These are phyloP conservation scores for Cydia amplana DNA, from an alignment of 1,140 invertebrate species.

Conservation along the genomic window DNA sequence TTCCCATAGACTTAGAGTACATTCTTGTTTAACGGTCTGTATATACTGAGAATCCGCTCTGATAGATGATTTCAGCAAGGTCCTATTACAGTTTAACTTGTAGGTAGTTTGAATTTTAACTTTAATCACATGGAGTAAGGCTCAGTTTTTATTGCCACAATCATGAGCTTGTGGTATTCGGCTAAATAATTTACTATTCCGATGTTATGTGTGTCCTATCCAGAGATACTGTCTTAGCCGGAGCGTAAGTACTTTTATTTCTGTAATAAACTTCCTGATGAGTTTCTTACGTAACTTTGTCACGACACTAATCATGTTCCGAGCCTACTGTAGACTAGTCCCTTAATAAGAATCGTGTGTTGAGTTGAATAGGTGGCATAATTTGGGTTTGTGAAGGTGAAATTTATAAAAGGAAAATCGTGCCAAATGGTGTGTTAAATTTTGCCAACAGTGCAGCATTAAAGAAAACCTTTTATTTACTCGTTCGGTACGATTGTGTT, in stretches of 20 bases:
- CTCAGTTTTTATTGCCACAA: not conserved
- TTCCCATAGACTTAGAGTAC: not conserved
- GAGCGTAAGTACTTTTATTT: not conserved
- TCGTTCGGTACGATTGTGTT: too few species aligned
- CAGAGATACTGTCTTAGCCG: not conserved
- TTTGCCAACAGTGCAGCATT: too few species aligned
- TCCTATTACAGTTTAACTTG: not conserved
- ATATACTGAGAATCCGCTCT: not conserved
- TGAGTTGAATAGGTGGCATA: not conserved
- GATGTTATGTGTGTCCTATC: not conserved
- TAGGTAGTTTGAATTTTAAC: not conserved
- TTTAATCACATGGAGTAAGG: not conserved
- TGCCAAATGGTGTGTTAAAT: too few species aligned
- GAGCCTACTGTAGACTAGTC: not conserved
- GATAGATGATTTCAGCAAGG: not conserved
- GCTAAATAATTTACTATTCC: not conserved
- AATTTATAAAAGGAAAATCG: too few species aligned
- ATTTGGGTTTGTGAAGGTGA: not conserved
- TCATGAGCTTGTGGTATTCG: not conserved
- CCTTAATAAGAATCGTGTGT: constrained; percentile 11
- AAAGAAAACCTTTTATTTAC: too few species aligned
- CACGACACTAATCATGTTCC: not conserved
- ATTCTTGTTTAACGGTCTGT: not conserved
- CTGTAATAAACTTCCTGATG: constrained; percentile 19
- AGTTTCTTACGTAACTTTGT: constrained; percentile 2